Evolutionary conservation across 2,888 invertebrate species (phyloP).

Genomic region (Caradrina clavipalpis): DNA sequence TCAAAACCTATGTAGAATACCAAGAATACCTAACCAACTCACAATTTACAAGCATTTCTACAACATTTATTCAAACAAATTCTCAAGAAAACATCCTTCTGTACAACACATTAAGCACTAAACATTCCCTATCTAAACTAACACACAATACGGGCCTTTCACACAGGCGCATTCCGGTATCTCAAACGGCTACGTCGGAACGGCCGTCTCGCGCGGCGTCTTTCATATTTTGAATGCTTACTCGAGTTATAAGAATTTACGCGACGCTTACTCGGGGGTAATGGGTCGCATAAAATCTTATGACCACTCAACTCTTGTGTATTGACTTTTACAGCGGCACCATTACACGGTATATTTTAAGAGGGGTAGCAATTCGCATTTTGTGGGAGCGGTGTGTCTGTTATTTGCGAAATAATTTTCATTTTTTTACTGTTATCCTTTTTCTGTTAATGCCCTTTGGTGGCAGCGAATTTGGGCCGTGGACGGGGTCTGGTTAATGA

Average conservation of each 20-base stretch:
- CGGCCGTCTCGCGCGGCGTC: constrained; percentile 65
- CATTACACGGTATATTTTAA: constrained; percentile 70
- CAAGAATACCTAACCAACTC: not conserved
- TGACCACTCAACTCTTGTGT: constrained; percentile 87
- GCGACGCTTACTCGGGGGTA: constrained; percentile 86
- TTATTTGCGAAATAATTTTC: constrained; percentile 61
- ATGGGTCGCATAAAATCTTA: constrained; percentile 89
- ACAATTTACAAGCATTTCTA: constrained; percentile 24
- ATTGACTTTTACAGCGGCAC: constrained; percentile 84
- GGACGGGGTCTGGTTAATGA: constrained; percentile 25
- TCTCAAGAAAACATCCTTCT: constrained; percentile 56
- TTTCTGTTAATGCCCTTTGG: constrained; percentile 53
- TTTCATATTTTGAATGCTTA: constrained; percentile 89
- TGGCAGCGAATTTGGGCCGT: constrained; percentile 25
- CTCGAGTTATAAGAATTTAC: constrained; percentile 90
- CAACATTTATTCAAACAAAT: constrained; percentile 52
- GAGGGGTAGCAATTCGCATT: constrained; percentile 70
- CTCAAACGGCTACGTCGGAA: constrained; percentile 60
- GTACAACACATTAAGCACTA: constrained; percentile 58
- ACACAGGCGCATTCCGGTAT: constrained; percentile 58
- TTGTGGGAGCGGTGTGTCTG: constrained; percentile 61
- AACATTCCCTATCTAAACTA: constrained; percentile 62
- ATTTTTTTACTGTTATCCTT: constrained; percentile 59
- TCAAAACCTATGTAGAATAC: not conserved
- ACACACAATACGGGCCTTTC: constrained; percentile 59